Evolutionary conservation across 2,888 invertebrate species (phyloP), one percentile per base, ranked within the genome.

Genomic region (Criorhina ranunculi): DNA sequence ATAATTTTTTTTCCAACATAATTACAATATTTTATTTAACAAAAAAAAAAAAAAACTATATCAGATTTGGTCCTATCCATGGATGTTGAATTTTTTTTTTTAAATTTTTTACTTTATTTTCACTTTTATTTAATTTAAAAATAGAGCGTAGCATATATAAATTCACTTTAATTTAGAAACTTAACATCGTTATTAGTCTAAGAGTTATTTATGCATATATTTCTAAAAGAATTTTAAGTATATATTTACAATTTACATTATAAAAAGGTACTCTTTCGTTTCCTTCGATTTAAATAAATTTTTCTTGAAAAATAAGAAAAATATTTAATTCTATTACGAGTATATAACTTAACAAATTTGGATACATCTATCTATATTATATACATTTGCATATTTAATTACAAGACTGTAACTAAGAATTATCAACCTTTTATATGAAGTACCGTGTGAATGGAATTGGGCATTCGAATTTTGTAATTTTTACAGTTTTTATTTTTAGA

Each of bases 61-160:
- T 24, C 7, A 60, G 40, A 33, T 24, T 85, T 85, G 85, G 85
- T 80, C 80, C 85, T 85, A 40, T 80, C 75, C 75, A 75, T 76
- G 79, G 85, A 85, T 85, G 49, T 70, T 72, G 19, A 17, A 57
- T 49, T 60, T 5, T 57, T 66, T 51, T 31, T 64, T 19, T n/a
- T n/a, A n/a, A n/a, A 19, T 24, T 60, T 62, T 31, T 35, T 37
- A 24, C 37, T 70, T 35, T 8, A 5, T 44, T 55, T 53, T 60
- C 35, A 37, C 3, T 12, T 12, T 24, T 55, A n/a, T 17, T 8
- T 42, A 33, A 15, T 3, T 35, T n/a, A 9, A 17, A 15, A 35
- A 44, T 15, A n/a, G 7, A 49, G 4, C 6, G 15, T 29, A 60
- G 59, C 19, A 62, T 15, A 31, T 57, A 12, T 66, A 66, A 33